These are phyloP conservation scores for Gambelia wislizenii DNA, from an alignment of 2,797 vertebrate species.

Conservation along the genomic window DNA sequence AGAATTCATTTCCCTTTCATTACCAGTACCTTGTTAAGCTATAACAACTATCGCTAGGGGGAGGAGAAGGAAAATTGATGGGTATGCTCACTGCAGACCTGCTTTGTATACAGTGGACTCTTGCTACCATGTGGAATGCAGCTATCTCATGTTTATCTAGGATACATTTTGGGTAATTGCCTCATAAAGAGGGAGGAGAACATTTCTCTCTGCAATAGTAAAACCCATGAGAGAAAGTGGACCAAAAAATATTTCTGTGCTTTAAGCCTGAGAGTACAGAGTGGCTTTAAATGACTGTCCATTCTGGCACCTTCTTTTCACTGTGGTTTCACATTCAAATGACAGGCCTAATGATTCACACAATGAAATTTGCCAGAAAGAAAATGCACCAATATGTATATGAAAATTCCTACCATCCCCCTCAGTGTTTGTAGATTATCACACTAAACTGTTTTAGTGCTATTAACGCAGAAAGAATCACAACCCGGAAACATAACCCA, in stretches of 20 bases:
- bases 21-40: conserved; percentile 48
- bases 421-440: too few relatives aligned
- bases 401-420: not conserved
- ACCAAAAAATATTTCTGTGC: conserved; percentile 51
- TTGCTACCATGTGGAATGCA: conserved; percentile 50
- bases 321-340: conserved; percentile 61
- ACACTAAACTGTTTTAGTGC: too few relatives aligned
- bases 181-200: conserved; percentile 22
- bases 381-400: conserved; percentile 15
- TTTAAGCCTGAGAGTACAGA: conserved; percentile 61
- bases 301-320: conserved; percentile 45
- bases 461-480: too few relatives aligned
- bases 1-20: conserved; percentile 68
- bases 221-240: conserved; percentile 44
- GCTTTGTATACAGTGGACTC: conserved; percentile 38
- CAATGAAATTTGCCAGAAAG: conserved; percentile 33
- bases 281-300: conserved; percentile 59
- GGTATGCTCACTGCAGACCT: conserved; percentile 48
- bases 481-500: too few relatives aligned
- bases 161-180: conserved; percentile 55
- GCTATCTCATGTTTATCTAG: conserved; percentile 50
- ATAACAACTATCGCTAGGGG: conserved; percentile 49
- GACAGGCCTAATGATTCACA: conserved; percentile 60
- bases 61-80: conserved; percentile 51
- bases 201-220: conserved; percentile 49